These are phyloP conservation scores for Haemorhous mexicanus DNA, from an alignment of 2,113 vertebrate genomes.

Conservation along the genomic window DNA sequence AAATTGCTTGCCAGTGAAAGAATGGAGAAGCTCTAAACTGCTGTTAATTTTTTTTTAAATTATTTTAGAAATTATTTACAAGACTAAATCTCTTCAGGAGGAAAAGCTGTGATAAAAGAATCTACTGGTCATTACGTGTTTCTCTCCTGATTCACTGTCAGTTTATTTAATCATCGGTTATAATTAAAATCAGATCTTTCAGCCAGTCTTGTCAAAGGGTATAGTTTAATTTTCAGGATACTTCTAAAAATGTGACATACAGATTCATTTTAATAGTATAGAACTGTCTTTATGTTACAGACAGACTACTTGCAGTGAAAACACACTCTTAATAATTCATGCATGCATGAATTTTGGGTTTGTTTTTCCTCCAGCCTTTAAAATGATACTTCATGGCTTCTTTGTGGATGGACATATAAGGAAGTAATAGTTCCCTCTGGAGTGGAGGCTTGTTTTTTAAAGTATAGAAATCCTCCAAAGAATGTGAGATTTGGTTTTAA, in stretches of 20 bases:
- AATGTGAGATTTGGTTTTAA: background rate
- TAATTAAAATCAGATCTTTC: background rate
- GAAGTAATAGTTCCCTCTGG: background rate
- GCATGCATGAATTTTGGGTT: accelerated
- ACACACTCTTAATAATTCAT: background rate
- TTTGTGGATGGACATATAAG: background rate
- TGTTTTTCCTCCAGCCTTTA: background rate
- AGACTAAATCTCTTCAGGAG: background rate
- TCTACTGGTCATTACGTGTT: background rate
- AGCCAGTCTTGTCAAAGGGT: background rate
- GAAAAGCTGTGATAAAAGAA: background rate
- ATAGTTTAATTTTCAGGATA: background rate
- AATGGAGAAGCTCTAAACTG: background rate
- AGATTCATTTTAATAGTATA: background rate
- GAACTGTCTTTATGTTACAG: background rate
- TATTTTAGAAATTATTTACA: background rate
- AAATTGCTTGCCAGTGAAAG: background rate
- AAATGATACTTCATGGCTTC: background rate
- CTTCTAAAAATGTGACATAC: background rate
- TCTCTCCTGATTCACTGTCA: background rate
- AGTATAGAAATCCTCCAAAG: background rate
- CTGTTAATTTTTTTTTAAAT: background rate
- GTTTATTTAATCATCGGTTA: background rate
- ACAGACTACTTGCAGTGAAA: background rate
- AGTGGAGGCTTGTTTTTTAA: background rate